Evolutionary conservation across 2,113 vertebrate genomes (phyloP).

Genomic region (Melospiza georgiana): DNA sequence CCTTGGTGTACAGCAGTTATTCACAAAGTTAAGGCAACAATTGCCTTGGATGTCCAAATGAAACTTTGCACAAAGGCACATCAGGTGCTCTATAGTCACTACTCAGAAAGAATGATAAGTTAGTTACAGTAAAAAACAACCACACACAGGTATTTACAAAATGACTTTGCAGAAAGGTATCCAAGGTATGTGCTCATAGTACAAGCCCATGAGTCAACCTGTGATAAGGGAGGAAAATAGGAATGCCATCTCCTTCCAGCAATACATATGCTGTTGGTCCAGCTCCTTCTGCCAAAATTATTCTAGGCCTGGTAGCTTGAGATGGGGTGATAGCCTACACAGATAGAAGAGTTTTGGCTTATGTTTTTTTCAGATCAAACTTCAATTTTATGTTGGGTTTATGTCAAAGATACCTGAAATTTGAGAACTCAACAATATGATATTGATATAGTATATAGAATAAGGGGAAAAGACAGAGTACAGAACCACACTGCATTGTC

Average conservation of each 20-base stretch:
- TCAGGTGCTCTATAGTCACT: background rate
- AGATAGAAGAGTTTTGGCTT: background rate
- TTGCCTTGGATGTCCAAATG: background rate
- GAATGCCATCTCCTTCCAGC: background rate
- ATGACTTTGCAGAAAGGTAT: background rate
- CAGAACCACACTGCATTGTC: background rate
- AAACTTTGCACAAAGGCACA: background rate
- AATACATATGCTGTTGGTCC: background rate
- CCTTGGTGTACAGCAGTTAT: background rate
- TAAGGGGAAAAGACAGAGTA: background rate
- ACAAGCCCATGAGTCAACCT: background rate
- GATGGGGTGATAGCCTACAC: background rate
- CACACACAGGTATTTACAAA: background rate
- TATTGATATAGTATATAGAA: background rate
- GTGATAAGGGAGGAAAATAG: background rate
- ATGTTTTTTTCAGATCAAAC: background rate
- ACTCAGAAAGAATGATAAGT: background rate
- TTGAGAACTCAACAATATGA: background rate
- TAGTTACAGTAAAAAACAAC: background rate
- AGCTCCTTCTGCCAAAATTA: background rate
- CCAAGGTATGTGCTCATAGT: background rate
- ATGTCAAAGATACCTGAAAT: background rate
- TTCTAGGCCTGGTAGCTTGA: background rate
- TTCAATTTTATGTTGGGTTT: background rate
- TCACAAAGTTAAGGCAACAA: background rate